Evolutionary conservation across 2,888 invertebrate species (phyloP).

Genomic region (Rapana venosa): DNA sequence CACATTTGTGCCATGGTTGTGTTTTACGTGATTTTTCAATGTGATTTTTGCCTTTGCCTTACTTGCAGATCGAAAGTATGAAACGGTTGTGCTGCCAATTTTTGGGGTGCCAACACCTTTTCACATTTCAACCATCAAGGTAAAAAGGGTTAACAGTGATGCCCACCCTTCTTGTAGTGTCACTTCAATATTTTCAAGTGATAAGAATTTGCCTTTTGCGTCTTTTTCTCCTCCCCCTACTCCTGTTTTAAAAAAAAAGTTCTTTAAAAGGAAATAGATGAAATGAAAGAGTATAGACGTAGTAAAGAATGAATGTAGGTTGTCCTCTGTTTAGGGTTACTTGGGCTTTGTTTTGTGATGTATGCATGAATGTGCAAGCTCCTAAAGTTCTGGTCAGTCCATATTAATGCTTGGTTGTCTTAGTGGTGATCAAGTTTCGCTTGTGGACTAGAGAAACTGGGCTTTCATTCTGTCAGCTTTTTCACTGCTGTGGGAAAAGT

Average conservation of each 20-base stretch:
- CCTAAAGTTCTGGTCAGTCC: not conserved
- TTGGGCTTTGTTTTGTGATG: too few relatives aligned
- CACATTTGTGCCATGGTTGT: too few relatives aligned
- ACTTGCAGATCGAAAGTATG: conserved; percentile 92
- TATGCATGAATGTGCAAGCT: too few relatives aligned
- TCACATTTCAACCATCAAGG: conserved; percentile 98
- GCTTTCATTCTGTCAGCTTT: not conserved
- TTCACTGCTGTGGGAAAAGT: not conserved
- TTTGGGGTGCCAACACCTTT: conserved; percentile 98
- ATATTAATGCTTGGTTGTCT: conserved; percentile 29
- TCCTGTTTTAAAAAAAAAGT: not conserved
- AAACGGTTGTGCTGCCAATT: conserved; percentile 97
- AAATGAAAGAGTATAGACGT: not conserved
- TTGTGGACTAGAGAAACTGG: conserved; percentile 30
- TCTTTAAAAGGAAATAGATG: not conserved
- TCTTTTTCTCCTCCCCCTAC: not conserved
- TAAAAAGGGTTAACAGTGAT: conserved; percentile 50
- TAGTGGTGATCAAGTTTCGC: conserved; percentile 30
- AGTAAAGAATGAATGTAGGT: too few relatives aligned
- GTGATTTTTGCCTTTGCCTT: not conserved
- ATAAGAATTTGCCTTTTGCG: not conserved
- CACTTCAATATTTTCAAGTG: not conserved
- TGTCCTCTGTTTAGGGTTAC: too few relatives aligned
- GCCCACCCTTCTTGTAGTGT: not conserved
- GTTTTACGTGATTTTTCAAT: too few relatives aligned